Base-by-base conservation (phyloP, 2,113 vertebrate genomes). In the Melospiza georgiana region DNA sequence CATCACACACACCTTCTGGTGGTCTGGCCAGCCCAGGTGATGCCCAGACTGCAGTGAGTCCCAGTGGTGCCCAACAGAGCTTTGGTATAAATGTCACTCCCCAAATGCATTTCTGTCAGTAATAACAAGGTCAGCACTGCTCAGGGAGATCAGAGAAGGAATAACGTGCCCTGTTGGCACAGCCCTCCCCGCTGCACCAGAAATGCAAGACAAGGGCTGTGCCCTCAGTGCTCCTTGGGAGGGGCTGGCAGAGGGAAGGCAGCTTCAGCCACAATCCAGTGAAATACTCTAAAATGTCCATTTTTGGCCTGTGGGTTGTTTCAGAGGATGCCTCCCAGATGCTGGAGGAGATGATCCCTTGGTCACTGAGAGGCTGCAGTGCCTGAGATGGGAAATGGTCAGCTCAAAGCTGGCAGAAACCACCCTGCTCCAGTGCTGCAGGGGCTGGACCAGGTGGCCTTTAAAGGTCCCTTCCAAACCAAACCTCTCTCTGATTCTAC, bases 1-100 rank as follows among this genome's bases (percentile, higher is more conserved):
- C 1, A 3, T 24, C 51, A 30, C 27, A 52, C 51, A 28, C 51
- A 17, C 51, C 16, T 54, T 2, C 5, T 9, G n/a, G 41, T 1
- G 2, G 46, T 58, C 31, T 0, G 0, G 24, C 3, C 6, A 48
- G 48, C 68, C 54, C 51, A 44, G 21, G 39, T 1, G 15, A 33
- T 39, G 52, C n/a, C 78, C 72, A 51, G 18, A 15, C 16, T 12
- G 62, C 0, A 1, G 19, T 8, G 35, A 57, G 1, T 9, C 31
- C 46, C 2, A 2, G 8, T 0, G 8, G 62, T 30, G 43, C 49
- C 19, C 12, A 2, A 44, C 39, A 82, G 21, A 93, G 72, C 39
- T 66, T 58, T 44, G 62, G 33, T 73, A 15, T 59, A 14, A 68
- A 72, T 3, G 12, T 46, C 12, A 54, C 44, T 28, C 57, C n/a